phyloP scores from a whole-genome alignment of 1,140 invertebrate species.

The Drosophila sproati region DNA sequence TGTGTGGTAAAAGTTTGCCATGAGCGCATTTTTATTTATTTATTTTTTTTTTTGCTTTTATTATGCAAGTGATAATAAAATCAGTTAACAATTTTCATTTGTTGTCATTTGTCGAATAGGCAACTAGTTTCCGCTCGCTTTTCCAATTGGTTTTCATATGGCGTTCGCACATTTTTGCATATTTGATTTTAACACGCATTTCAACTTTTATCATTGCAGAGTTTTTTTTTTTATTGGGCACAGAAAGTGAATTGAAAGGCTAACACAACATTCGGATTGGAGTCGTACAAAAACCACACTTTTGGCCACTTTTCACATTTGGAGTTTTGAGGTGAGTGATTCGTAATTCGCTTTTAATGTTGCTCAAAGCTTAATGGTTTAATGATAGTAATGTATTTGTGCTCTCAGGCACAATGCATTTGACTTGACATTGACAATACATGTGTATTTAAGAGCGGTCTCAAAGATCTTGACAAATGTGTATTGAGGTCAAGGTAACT shows the following conservation, averaged over 20 bases:
- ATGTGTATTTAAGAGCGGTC: background rate
- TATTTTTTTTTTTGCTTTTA: constrained; percentile 17
- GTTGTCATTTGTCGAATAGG: constrained; percentile 61
- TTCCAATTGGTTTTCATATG: constrained; percentile 27
- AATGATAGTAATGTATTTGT: constrained; percentile 16
- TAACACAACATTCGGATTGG: constrained; percentile 20
- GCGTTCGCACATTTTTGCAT: constrained; percentile 24
- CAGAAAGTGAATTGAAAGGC: constrained; percentile 46
- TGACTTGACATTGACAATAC: constrained; percentile 35
- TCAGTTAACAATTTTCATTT: constrained; percentile 48
- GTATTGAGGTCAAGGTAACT: constrained; percentile 26
- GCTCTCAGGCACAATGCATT: constrained; percentile 7
- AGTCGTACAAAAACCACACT: constrained; percentile 1
- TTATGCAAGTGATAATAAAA: constrained; percentile 79
- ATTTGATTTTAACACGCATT: constrained; percentile 48
- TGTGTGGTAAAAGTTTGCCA: constrained; percentile 26
- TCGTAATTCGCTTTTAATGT: constrained; percentile 32
- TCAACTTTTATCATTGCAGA: constrained; percentile 31
- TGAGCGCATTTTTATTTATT: constrained; percentile 35
- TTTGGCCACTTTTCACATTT: constrained; percentile 34
- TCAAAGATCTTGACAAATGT: constrained; percentile 3
- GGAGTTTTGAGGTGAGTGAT: constrained; percentile 16
- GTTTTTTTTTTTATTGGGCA: too few species aligned
- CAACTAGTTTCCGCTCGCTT: constrained; percentile 51
- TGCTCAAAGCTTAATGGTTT: constrained; percentile 7